Evolutionary conservation across 2,113 vertebrate genomes (phyloP).

Genomic region (Notiomystis cincta): DNA sequence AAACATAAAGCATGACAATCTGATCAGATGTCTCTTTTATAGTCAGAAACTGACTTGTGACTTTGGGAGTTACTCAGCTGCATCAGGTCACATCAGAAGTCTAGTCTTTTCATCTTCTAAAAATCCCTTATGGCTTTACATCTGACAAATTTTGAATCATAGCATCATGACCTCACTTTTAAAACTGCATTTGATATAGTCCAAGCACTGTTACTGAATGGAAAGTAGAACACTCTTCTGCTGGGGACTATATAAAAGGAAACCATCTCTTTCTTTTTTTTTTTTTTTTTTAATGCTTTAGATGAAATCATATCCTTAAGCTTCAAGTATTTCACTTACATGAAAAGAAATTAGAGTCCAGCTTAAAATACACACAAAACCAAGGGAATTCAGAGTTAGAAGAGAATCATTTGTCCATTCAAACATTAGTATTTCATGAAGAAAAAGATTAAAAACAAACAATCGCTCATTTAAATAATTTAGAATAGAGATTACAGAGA

Average conservation of each 20-base stretch:
- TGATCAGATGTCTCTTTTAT: conserved; percentile 85
- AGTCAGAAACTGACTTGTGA: conserved; percentile 76
- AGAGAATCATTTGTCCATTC: background rate
- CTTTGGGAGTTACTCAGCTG: conserved; percentile 75
- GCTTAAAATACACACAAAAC: background rate
- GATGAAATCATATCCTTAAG: background rate
- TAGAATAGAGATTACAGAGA: background rate
- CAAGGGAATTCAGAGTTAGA: background rate
- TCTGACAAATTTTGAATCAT: conserved; percentile 65
- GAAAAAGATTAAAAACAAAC: background rate
- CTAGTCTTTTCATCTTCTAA: conserved; percentile 67
- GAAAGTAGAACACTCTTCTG: conserved; percentile 30
- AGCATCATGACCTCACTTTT: conserved; percentile 61
- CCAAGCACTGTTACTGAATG: conserved; percentile 42
- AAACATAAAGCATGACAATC: conserved; percentile 85
- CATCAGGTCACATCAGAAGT: conserved; percentile 75
- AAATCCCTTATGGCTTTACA: conserved; percentile 63
- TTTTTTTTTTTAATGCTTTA: background rate
- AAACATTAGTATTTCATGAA: background rate
- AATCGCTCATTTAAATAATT: background rate
- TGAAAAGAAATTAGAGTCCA: background rate
- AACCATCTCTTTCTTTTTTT: background rate
- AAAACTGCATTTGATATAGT: conserved; percentile 49
- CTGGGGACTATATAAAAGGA: conserved; percentile 9
- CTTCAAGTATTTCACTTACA: background rate